Percentiles rank a stretch among this genome's conserved stretches.
Evolutionary conservation across 1,140 invertebrate species (phyloP).

Genomic region (Portunus trituberculatus): DNA sequence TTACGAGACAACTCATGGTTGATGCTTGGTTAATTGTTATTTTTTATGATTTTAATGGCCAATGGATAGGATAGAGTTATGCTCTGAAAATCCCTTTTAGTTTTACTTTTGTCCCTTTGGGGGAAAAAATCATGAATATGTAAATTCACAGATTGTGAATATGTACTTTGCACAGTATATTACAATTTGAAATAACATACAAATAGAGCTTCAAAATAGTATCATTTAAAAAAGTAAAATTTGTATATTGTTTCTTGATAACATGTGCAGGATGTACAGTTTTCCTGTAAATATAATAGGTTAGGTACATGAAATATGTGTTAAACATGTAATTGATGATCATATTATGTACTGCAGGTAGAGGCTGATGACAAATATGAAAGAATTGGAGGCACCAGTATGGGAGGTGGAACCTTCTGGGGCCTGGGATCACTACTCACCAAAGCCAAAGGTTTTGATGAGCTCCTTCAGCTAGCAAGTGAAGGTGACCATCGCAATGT

Average conservation of each 20-base stretch:
- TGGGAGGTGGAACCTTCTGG: slow-evolving; percentile 90
- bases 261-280: neutral
- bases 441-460: slow-evolving; percentile 86
- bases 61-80: too few species aligned
- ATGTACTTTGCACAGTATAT: too few species aligned
- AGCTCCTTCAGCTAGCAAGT: slow-evolving; percentile 87
- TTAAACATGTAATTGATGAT: neutral
- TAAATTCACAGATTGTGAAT: too few species aligned
- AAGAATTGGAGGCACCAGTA: slow-evolving; percentile 88
- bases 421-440: slow-evolving; percentile 88
- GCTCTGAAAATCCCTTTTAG: too few species aligned
- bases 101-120: too few species aligned
- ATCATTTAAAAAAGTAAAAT: too few species aligned
- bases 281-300: neutral
- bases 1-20: too few species aligned
- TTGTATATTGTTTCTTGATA: neutral
- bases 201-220: too few species aligned
- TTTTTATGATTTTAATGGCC: too few species aligned
- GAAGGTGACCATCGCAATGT: slow-evolving; percentile 87
- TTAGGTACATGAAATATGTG: neutral
- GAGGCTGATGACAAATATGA: slow-evolving; percentile 87
- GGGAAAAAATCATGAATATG: too few species aligned
- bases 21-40: too few species aligned
- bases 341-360: slow-evolving; percentile 81
- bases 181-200: too few species aligned